Evolutionary conservation across 1,140 invertebrate genomes (phyloP), one percentile per base, ranked within the genome.

Genomic region (Paralvinella palmiformis): DNA sequence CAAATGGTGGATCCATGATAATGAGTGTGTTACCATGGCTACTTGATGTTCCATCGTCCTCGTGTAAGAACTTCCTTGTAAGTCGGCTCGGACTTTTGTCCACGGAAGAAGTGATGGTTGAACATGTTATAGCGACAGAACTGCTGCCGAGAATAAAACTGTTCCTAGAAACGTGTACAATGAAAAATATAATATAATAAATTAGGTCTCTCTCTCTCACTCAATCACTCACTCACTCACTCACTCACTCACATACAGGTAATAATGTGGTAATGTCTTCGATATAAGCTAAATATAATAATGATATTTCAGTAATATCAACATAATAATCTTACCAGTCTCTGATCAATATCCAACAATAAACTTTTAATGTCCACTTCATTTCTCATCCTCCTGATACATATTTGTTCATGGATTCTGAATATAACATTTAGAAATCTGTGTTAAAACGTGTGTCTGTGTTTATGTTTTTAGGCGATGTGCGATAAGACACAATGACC

Each of bases 1-100:
- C 92, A 83, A 94, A 95, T 6, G 92, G 92, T 50, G 92, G 92
- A 81, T 94, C 92, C 61, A 88, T 88, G n/a, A 94, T 81, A 13
- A 94, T 79, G 65, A 52, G 24, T 22, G 31, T 52, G 7, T 52
- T 29, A n/a, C 31, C 48, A 0, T 22, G 13, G 2, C 7, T 52
- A 22, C 24, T 10, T n/a, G n/a, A n/a, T n/a, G n/a, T n/a, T n/a
- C n/a, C n/a, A n/a, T n/a, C n/a, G n/a, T n/a, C n/a, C n/a, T 10
- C 31, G 10, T 13, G 48, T 27, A 29, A 52, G 48, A 29, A 52
- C 24, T 29, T 20, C 31, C 48, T 52, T 52, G 48, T 52, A 52
- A 17, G 48, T 29, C 10, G 48, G 10, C 10, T 2, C 10, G 31
- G 48, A 22, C 2, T 22, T 22, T 0, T 32, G 3, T 22, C 58